Conservation (phyloP, 2,888 invertebrate species). For the Mactromeris polynyma region DNA sequence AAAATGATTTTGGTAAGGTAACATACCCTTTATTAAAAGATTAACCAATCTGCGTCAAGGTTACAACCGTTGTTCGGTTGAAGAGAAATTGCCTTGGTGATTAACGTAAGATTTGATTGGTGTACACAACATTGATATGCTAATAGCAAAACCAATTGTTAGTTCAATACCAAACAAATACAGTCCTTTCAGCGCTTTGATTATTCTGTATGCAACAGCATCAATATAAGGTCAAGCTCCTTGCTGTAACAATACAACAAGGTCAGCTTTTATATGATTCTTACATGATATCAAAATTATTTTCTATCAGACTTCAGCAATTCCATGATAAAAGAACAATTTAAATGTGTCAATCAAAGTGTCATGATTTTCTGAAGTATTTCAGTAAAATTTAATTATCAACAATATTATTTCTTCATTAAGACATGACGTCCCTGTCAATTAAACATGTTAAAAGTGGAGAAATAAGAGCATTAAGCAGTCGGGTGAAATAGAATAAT, state of each 20-base stretch:
- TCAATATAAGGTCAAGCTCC: background rate
- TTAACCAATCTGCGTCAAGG: no score
- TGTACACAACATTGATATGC: no score
- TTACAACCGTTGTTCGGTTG: no score
- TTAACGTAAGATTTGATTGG: no score
- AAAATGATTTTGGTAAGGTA: no score
- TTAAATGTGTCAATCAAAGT: background rate
- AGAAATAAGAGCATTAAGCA: background rate
- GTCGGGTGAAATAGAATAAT: background rate
- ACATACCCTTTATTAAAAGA: no score
- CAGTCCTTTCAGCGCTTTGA: no score
- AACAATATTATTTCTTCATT: background rate
- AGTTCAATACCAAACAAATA: no score
- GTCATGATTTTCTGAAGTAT: background rate
- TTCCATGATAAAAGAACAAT: background rate
- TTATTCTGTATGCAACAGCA: background rate
- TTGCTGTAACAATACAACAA: background rate
- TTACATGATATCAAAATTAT: background rate
- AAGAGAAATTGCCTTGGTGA: no score
- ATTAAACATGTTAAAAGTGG: background rate
- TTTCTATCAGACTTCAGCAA: background rate
- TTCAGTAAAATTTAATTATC: background rate
- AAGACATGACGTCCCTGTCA: background rate
- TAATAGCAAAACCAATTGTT: no score
- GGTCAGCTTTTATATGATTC: background rate